phyloP scores from a whole-genome alignment of 2,888 invertebrate species.

The Limnephilus marmoratus region DNA sequence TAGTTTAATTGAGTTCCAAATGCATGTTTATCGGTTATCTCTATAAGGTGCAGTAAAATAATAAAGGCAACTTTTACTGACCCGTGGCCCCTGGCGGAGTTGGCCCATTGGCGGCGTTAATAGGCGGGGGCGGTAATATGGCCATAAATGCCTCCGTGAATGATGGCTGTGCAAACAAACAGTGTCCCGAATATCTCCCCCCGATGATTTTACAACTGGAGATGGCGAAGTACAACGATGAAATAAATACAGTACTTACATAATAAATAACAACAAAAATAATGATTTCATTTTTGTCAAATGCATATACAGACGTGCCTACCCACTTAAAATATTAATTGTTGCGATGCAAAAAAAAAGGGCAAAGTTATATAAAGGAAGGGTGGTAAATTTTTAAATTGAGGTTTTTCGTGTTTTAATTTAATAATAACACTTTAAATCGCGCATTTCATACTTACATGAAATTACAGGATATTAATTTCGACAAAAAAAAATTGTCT shows the following conservation, averaged over 20 bases:
- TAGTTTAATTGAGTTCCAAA: not conserved
- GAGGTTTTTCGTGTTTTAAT: no score
- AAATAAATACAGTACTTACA: not conserved
- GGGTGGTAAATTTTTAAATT: no score
- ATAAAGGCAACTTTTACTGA: not conserved
- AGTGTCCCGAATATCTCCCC: slow-evolving; percentile 59
- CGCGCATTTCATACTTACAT: no score
- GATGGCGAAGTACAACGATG: not conserved
- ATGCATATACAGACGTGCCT: no score
- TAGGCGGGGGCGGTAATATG: slow-evolving; percentile 61
- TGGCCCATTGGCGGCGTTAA: slow-evolving; percentile 60
- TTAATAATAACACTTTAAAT: no score
- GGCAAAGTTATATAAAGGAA: no score
- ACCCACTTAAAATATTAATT: no score
- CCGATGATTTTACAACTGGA: not conserved
- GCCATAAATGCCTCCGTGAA: slow-evolving; percentile 62
- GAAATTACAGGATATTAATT: no score
- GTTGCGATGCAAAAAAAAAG: no score
- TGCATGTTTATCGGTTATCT: not conserved
- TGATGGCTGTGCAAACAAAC: slow-evolving; percentile 64
- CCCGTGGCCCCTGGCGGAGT: not conserved
- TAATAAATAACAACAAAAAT: not conserved
- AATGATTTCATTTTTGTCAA: no score
- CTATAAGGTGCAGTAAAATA: slow-evolving; percentile 7
- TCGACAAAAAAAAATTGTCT: no score